Evolutionary conservation across 1,140 invertebrate species (phyloP).

Genomic region (Argopecten irradians): DNA sequence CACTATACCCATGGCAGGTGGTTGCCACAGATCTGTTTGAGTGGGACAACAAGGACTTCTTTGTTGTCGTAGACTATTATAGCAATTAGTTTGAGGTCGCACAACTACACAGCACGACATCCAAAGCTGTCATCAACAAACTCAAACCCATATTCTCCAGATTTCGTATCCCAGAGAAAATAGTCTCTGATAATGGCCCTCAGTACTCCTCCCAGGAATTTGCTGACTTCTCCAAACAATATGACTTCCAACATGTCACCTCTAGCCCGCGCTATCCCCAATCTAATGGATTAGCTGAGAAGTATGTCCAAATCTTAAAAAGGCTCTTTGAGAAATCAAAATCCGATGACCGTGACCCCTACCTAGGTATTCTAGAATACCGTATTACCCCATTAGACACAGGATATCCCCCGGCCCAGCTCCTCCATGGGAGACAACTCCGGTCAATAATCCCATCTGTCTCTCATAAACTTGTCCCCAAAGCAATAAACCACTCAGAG

Average conservation of each 20-base stretch:
- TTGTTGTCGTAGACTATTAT: slow-evolving; percentile 26
- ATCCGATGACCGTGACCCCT: slow-evolving; percentile 33
- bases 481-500: background rate
- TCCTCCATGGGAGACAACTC: slow-evolving; percentile 15
- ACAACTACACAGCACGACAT: background rate
- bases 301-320: slow-evolving; percentile 43
- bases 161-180: slow-evolving; percentile 33
- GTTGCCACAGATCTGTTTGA: slow-evolving; percentile 38
- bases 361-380: slow-evolving; percentile 43
- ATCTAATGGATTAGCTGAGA: background rate
- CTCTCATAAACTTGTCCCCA: background rate
- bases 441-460: background rate
- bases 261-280: too few species aligned
- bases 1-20: slow-evolving; percentile 27
- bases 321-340: slow-evolving; percentile 41
- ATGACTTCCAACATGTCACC: too few species aligned
- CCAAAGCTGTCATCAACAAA: slow-evolving; percentile 38
- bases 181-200: too few species aligned
- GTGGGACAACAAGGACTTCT: slow-evolving; percentile 8
- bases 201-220: slow-evolving; percentile 24
- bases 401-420: slow-evolving; percentile 44
- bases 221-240: too few species aligned
- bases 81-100: background rate
- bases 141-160: slow-evolving; percentile 29
- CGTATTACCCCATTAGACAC: slow-evolving; percentile 40